phyloP scores from a whole-genome alignment of 1,140 invertebrate genomes.

The Mamestra configurata region DNA sequence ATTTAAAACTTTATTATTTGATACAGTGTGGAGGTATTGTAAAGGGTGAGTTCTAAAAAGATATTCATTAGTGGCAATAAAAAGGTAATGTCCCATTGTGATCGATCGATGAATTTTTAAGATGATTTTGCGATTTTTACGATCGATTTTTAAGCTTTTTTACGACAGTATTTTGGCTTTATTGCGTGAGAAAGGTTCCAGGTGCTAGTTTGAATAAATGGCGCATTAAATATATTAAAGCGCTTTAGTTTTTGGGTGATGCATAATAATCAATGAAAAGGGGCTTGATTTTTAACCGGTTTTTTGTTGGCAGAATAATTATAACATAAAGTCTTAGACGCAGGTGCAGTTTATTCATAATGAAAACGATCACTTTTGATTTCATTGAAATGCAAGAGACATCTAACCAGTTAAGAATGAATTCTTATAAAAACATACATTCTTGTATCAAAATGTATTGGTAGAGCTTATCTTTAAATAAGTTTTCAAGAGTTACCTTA shows the following conservation, averaged over 20 bases:
- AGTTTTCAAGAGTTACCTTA: too few species aligned
- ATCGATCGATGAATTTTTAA: slow-evolving; percentile 83
- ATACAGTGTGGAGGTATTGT: slow-evolving; percentile 69
- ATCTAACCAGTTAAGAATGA: too few species aligned
- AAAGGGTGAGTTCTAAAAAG: slow-evolving; percentile 66
- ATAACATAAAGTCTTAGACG: too few species aligned
- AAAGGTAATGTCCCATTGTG: slow-evolving; percentile 84
- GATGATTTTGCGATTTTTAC: slow-evolving; percentile 85
- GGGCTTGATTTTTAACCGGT: too few species aligned
- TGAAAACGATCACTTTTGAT: too few species aligned
- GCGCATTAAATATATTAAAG: slow-evolving; percentile 16
- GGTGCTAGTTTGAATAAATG: slow-evolving; percentile 60
- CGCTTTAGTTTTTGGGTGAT: slow-evolving; percentile 8
- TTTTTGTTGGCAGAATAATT: too few species aligned
- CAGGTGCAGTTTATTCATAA: too few species aligned
- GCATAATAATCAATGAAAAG: neutral
- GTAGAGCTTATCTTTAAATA: too few species aligned
- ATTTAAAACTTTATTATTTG: slow-evolving; percentile 82
- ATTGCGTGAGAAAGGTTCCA: slow-evolving; percentile 80
- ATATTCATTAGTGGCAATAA: slow-evolving; percentile 86
- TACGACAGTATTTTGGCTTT: slow-evolving; percentile 72
- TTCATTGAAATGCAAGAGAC: too few species aligned
- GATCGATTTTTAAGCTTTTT: slow-evolving; percentile 75
- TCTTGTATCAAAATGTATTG: too few species aligned
- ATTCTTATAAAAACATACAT: too few species aligned